Evolutionary conservation across 2,113 vertebrate species (phyloP).

Genomic region (Meriones unguiculatus): DNA sequence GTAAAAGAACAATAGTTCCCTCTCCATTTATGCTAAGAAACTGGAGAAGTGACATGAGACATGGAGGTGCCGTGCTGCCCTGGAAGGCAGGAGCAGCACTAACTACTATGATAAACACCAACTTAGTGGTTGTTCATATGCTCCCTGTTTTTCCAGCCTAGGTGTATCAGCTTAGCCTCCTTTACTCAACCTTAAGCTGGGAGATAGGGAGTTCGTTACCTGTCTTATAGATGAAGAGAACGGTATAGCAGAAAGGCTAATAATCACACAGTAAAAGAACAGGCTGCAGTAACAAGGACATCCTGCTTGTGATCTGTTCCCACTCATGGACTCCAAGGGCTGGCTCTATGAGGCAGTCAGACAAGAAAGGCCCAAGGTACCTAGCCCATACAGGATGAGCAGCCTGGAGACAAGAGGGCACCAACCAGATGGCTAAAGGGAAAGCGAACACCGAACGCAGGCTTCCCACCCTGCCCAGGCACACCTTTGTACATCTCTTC

Average conservation of each 20-base stretch:
- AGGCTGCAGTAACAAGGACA: background rate
- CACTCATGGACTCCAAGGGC: background rate
- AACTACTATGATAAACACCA: background rate
- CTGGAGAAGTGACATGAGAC: background rate
- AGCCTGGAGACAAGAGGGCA: background rate
- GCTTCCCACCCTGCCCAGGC: background rate
- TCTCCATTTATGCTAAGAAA: background rate
- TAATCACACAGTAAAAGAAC: background rate
- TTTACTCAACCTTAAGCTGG: background rate
- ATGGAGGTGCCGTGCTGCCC: background rate
- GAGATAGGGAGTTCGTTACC: background rate
- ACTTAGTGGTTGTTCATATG: background rate
- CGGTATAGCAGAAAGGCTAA: background rate
- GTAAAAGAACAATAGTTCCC: background rate
- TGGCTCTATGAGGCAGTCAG: background rate
- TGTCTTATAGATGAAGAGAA: background rate
- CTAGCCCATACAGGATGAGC: background rate
- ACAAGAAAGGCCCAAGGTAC: background rate
- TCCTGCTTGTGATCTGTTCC: background rate
- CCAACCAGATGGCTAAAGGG: background rate
- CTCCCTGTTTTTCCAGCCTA: background rate
- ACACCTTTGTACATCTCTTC: conserved; percentile 89
- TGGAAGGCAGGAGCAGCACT: background rate
- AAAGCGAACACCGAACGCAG: background rate
- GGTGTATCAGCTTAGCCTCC: background rate